These are phyloP conservation scores for Melopsittacus undulatus DNA, from an alignment of 2,797 vertebrate species.

Conservation along the genomic window DNA sequence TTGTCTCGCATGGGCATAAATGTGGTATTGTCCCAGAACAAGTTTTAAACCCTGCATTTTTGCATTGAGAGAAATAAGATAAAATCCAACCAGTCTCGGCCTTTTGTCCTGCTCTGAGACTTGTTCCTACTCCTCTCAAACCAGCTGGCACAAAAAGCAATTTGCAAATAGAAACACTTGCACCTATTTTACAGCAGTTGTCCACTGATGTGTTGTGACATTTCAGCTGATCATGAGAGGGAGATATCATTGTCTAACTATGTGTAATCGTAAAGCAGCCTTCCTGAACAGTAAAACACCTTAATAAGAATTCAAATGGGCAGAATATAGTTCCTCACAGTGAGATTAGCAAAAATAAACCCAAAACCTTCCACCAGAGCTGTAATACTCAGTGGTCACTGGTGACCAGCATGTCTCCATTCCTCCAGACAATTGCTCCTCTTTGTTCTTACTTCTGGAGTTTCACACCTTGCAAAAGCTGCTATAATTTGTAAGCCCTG, in stretches of 20 bases:
- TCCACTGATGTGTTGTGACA: background rate
- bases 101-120: background rate
- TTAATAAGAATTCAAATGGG: background rate
- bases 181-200: background rate
- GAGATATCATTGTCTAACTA: background rate
- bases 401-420: background rate
- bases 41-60: background rate
- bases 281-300: background rate
- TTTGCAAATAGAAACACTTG: background rate
- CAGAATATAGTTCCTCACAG: background rate
- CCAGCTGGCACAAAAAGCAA: background rate
- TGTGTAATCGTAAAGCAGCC: background rate
- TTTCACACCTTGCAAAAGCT: background rate
- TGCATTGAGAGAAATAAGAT: background rate
- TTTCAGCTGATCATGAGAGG: background rate
- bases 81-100: background rate
- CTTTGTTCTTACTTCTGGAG: background rate
- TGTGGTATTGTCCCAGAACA: background rate
- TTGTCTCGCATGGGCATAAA: background rate
- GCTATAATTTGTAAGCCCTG: background rate
- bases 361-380: background rate
- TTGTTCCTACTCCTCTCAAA: background rate
- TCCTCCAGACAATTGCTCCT: background rate
- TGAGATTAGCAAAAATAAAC: background rate
- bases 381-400: background rate